Base-by-base conservation (phyloP, 2,113 vertebrate species). In the Arvicanthis niloticus region DNA sequence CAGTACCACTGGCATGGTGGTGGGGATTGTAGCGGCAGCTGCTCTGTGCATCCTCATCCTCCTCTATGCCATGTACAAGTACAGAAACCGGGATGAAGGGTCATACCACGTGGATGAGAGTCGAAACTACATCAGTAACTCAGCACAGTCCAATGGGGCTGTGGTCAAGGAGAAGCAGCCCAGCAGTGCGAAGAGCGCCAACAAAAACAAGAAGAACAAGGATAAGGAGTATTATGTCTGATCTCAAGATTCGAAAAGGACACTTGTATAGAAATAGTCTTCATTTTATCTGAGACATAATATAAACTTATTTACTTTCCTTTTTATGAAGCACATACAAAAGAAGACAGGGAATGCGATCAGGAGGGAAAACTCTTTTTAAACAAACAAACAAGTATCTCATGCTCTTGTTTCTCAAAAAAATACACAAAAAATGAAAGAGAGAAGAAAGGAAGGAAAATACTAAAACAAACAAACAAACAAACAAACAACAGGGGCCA, bases 151-250 rank as follows among this genome's bases (percentile, higher is more conserved):
- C 98, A 99, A 99, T 3, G 99, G 99, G 98, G 99, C 99, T 78
- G 98, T 99, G 2, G 99, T 99, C 94, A 99, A 99, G 98, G 99
- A 99, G 97, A 99, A 99, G 68, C 99, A 99, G 62, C 99, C 99
- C 97, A 99, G 99, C 99, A 99, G 99, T 76, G 98, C 99, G 94
- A 99, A 99, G 98, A 99, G 99, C 98, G 99, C 99, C 96, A 99
- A 98, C 98, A 99, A 99, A 99, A 99, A 99, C 97, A 99, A 99
- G 99, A 99, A 99, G 98, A 99, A 99, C 98, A 99, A 99, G 99
- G 99, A 99, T 99, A 99, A 99, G 98, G 99, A 99, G 98, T 99
- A 99, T 98, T 99, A 99, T 65, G 99, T 99, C 99, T 99, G 99
- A 99, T 99, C 98, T 96, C 98, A 97, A 97, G 97, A 98, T 96